Evolutionary conservation across 2,113 vertebrate genomes (phyloP), one percentile per base, ranked within the genome.

Genomic region (Dissostichus mawsoni): DNA sequence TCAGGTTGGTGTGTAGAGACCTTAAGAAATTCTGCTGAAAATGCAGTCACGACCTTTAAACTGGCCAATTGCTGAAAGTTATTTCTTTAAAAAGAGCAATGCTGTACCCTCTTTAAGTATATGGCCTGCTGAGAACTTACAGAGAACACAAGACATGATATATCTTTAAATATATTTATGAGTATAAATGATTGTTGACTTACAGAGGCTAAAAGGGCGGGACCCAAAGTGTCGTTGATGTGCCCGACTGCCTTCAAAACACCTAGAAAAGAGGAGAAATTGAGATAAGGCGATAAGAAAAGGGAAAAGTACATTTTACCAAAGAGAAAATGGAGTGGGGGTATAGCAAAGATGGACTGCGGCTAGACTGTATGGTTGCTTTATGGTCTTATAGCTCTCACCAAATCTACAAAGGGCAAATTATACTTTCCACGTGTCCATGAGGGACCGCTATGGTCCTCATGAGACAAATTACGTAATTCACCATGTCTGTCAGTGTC

Each of bases 171-270:
- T 25, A 25, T 8, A 3, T 11, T 23, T 18, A 18, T 11, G 4
- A 14, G n/a, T 25, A 2, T 16, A 3, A 57, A 50, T 1, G 8
- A 50, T 50, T 56, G 5, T 1, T 50, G 72, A 94, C 97, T 97
- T 94, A 99, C 98, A 76, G 97, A 97, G 86, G 95, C 95, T 79
- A 97, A 87, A 51, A 99, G 96, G 58, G 96, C 96, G 0, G 98
- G 97, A 66, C 93, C 96, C 41, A 99, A 95, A 83, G 96, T 96
- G 68, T 94, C 96, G 69, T 99, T 99, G 94, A 99, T 97, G 94
- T 99, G 97, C 41, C 97, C 96, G 78, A 99, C 96, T 16, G 98
- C 98, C 93, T 98, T 97, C 83, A 98, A 91, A 41, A 95, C 94
- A 71, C 90, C 90, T 92, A 9, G 4, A 65, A 73, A 29, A 57